These are phyloP conservation scores for Argyrosomus japonicus DNA, from an alignment of 2,113 vertebrate species.

Conservation along the genomic window DNA sequence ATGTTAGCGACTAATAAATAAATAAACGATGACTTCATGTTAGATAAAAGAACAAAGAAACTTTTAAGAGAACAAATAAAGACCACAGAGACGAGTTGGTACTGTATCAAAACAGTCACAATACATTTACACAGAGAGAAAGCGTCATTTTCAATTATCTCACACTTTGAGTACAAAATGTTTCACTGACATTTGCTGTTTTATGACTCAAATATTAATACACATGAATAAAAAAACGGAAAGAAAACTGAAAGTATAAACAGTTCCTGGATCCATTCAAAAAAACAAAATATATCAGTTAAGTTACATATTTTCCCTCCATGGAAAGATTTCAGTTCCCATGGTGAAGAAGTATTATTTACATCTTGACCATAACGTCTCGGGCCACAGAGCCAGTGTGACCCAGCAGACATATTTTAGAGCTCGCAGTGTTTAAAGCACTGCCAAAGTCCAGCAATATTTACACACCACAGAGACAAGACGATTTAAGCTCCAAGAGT, in stretches of 20 bases:
- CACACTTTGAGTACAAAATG: slow-evolving; percentile 68
- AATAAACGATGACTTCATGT: background rate
- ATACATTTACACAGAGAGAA: slow-evolving; percentile 67
- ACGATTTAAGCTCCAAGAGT: slow-evolving; percentile 33
- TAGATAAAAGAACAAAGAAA: background rate
- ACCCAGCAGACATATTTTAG: slow-evolving; percentile 75
- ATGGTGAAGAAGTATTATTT: slow-evolving; percentile 78
- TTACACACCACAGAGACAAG: slow-evolving; percentile 76
- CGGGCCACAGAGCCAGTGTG: slow-evolving; percentile 80
- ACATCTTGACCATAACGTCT: slow-evolving; percentile 76
- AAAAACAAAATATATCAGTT: slow-evolving; percentile 63
- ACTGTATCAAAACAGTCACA: slow-evolving; percentile 61
- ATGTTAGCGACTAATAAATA: background rate
- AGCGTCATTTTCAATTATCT: slow-evolving; percentile 34
- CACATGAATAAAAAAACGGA: slow-evolving; percentile 47
- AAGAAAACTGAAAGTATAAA: slow-evolving; percentile 55
- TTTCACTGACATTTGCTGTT: slow-evolving; percentile 66
- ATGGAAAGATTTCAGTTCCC: slow-evolving; percentile 70
- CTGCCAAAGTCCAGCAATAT: slow-evolving; percentile 75
- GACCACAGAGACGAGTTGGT: slow-evolving; percentile 43
- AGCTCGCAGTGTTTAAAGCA: slow-evolving; percentile 57
- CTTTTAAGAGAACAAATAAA: slow-evolving; percentile 36
- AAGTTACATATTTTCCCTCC: slow-evolving; percentile 74
- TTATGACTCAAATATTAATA: slow-evolving; percentile 65
- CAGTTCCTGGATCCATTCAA: slow-evolving; percentile 61